Percentiles rank a stretch among this genome's conserved stretches.
Conservation (phyloP, 2,113 vertebrate species). For the Ceratotherium simum region DNA sequence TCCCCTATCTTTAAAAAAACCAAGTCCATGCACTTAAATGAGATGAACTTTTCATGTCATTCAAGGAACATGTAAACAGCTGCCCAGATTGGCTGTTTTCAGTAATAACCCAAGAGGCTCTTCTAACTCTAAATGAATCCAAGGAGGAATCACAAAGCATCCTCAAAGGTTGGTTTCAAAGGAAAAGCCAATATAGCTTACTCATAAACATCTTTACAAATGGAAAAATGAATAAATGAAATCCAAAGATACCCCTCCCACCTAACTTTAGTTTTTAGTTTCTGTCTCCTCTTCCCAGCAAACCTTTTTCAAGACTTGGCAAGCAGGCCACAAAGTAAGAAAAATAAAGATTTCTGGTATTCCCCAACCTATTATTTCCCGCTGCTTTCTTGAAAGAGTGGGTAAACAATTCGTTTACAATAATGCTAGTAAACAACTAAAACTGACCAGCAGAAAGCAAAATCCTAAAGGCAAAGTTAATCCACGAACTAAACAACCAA, state of each 20-base stretch:
- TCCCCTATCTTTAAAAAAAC: not conserved
- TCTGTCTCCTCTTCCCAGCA: constrained; percentile 50
- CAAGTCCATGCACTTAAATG: not conserved
- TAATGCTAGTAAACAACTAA: constrained; percentile 25
- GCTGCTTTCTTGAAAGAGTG: constrained; percentile 10
- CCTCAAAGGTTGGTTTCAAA: not conserved
- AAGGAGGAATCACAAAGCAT: not conserved
- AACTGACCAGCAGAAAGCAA: constrained; percentile 32
- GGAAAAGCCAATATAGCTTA: constrained; percentile 16
- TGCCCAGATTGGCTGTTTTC: not conserved
- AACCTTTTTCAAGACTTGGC: constrained; percentile 52
- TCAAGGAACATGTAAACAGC: not conserved
- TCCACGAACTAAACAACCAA: not conserved
- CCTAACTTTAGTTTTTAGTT: constrained; percentile 65
- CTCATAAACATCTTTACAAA: constrained; percentile 38
- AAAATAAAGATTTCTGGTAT: constrained; percentile 45
- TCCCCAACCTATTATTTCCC: constrained; percentile 24
- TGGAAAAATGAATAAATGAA: constrained; percentile 33
- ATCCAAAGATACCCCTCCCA: constrained; percentile 58
- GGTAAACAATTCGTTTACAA: constrained; percentile 41
- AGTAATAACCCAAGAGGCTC: not conserved
- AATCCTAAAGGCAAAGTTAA: constrained; percentile 52
- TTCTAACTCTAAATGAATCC: not conserved
- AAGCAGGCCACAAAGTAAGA: not conserved
- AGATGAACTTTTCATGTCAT: not conserved